Base-by-base conservation (phyloP, 2,888 invertebrate genomes). In the Pyralis farinalis region DNA sequence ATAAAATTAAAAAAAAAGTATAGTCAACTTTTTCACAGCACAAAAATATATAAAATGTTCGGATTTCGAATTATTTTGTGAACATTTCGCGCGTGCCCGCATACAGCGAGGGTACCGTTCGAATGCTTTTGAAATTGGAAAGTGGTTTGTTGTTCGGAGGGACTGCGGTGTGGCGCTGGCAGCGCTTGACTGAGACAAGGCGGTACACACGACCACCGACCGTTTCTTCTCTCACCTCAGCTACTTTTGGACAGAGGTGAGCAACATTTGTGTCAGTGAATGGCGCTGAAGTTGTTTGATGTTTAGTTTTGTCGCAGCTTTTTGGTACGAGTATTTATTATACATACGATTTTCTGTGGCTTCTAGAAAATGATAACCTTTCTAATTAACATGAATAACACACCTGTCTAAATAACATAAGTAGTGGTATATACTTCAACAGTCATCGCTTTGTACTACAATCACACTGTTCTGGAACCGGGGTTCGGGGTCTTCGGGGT, bases 111-210 rank as follows among this genome's bases (percentile, higher is more conserved):
- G 50, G 47, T 46, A 43, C 34, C 32, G 32, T 45, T 50, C 46
- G 46, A 43, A 35, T 39, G 25, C 22, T 42, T 49, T 49, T 43
- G 55, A 47, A 40, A 40, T 49, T 47, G 40, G 51, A 51, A 51
- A 46, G 51, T 46, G 38, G 28, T 27, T 30, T 16, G 3, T 2
- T 16, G 16, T 12, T 30, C 38, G 41, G 39, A 33, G 38, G 55
- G 67, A 63, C 62, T 59, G 70, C 63, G 51, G 56, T 53, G 61
- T 40, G 55, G 60, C 72, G 64, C 63, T 55, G 67, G 49, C 55
- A 68, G 61, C 68, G 60, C 54, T 69, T 58, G 71, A 83, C 83
- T 83, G 75, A 67, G 64, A 54, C 57, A 51, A 58, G 50, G 51
- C 56, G 55, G 61, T 53, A 64, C 56, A 37, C 53, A 51, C 60